phyloP scores from a whole-genome alignment of 2,113 vertebrate species.

The Grammomys dolichurus region DNA sequence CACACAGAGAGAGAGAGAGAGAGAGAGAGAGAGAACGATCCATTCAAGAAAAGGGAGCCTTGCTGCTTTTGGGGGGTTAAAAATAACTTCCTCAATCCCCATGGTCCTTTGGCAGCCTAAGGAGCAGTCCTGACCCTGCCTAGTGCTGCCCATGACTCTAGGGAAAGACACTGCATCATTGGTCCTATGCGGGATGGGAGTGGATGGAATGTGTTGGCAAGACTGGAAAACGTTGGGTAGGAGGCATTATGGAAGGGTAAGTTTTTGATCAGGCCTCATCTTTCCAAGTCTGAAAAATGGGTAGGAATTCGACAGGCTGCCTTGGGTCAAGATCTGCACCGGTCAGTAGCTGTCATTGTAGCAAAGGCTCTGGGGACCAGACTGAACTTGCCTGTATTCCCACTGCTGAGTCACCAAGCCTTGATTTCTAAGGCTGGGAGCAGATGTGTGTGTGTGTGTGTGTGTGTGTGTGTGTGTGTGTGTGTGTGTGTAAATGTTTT shows the following conservation, averaged over 20 bases:
- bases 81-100: constrained; percentile 4
- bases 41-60: constrained; percentile 37
- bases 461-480: constrained; percentile 66
- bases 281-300: constrained; percentile 75
- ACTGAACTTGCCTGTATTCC: constrained; percentile 29
- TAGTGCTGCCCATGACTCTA: neutral
- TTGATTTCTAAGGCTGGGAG: constrained; percentile 68
- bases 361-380: constrained; percentile 46
- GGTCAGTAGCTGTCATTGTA: constrained; percentile 66
- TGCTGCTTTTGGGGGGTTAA: constrained; percentile 6
- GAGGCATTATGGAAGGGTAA: neutral
- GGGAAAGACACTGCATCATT: constrained; percentile 47
- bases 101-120: constrained; percentile 63
- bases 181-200: neutral
- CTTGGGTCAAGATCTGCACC: constrained; percentile 61
- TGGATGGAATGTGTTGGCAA: neutral
- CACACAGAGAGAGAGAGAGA: neutral
- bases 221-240: neutral
- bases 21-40: neutral
- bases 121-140: neutral
- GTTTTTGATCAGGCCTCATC: neutral
- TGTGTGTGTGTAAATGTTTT: constrained; percentile 75
- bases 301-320: neutral
- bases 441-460: constrained; percentile 65
- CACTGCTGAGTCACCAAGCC: neutral